These are phyloP conservation scores for Hypanus sabinus DNA, from an alignment of 2,113 vertebrate genomes.

Conservation along the genomic window DNA sequence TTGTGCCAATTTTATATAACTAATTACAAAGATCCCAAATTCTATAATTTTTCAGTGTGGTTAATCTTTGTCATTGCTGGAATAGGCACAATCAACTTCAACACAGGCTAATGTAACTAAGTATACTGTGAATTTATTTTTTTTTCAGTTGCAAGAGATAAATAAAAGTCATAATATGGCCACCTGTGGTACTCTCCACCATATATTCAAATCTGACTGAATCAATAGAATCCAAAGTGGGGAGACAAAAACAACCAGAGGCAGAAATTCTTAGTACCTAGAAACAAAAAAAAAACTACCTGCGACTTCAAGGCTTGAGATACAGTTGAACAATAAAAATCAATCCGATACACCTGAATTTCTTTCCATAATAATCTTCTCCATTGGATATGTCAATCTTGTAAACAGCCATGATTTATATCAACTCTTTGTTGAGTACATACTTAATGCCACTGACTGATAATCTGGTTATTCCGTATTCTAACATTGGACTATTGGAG, in stretches of 20 bases:
- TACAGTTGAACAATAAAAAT: background rate
- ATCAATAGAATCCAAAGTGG: too few species aligned
- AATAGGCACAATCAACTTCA: background rate
- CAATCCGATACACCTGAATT: background rate
- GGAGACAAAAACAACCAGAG: too few species aligned
- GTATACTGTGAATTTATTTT: too few species aligned
- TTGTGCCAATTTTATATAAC: background rate
- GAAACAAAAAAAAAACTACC: too few species aligned
- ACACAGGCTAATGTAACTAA: background rate
- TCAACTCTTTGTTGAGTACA: background rate
- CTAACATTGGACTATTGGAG: background rate
- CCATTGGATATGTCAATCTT: background rate
- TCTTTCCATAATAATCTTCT: background rate
- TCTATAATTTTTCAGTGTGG: background rate
- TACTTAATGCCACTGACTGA: background rate
- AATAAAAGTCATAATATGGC: too few species aligned
- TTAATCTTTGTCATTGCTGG: background rate
- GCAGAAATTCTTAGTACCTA: too few species aligned
- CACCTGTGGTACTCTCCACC: too few species aligned
- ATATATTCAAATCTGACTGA: too few species aligned
- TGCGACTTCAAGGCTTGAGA: background rate
- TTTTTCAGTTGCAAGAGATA: too few species aligned
- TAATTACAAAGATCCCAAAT: conserved; percentile 1
- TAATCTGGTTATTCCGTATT: background rate
- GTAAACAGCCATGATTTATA: background rate